phyloP scores from a whole-genome alignment of 2,797 vertebrate genomes.

The Taeniopygia guttata region DNA sequence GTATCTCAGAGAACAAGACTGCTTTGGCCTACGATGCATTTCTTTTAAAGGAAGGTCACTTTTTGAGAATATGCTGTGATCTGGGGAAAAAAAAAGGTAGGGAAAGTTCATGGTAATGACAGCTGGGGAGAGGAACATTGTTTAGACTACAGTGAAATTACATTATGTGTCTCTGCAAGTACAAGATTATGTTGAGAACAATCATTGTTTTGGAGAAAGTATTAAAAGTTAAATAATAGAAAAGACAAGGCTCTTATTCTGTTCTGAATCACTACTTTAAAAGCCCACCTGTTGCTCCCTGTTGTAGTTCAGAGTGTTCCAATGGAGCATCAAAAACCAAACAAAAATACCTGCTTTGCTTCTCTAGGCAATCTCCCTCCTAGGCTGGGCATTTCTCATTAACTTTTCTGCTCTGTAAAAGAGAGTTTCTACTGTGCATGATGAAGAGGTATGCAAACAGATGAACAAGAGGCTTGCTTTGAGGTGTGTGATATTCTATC shows the following conservation, averaged over 20 bases:
- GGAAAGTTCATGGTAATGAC: slow-evolving; percentile 9
- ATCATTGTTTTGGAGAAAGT: neutral
- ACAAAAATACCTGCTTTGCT: neutral
- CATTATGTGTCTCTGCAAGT: neutral
- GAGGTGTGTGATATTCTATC: neutral
- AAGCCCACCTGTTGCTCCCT: neutral
- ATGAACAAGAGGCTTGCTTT: neutral
- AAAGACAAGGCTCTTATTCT: neutral
- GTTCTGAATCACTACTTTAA: neutral
- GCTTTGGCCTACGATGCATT: neutral
- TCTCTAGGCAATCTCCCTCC: neutral
- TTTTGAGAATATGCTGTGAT: neutral
- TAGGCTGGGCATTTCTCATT: neutral
- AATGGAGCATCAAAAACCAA: neutral
- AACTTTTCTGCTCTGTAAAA: neutral
- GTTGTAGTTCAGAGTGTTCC: neutral
- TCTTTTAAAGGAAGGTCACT: neutral
- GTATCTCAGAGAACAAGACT: neutral
- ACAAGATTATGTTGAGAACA: neutral
- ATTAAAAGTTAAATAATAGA: neutral
- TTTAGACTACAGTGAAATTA: slow-evolving; percentile 5
- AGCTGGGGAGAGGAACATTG: neutral
- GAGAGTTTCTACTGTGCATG: neutral
- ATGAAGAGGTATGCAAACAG: neutral
- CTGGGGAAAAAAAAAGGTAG: neutral